A percentile compares a stretch with the other conserved stretches of the same genome.
phyloP scores from a whole-genome alignment of 2,113 vertebrate species.

The Psephotus haematonotus region DNA sequence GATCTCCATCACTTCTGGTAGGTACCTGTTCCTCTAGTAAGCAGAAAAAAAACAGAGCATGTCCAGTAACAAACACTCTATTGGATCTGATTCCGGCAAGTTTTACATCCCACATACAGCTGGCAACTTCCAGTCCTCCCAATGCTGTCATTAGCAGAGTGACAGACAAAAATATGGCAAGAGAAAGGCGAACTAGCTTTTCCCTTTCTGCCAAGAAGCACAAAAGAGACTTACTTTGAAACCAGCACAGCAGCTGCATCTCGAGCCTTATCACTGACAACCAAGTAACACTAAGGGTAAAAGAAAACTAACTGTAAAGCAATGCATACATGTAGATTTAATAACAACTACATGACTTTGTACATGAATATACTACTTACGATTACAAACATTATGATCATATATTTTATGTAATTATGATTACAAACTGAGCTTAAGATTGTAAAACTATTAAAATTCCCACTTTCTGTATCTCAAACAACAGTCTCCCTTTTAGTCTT shows the following conservation, averaged over 20 bases:
- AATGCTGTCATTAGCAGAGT: fast-evolving
- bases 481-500: not conserved
- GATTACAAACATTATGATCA: not conserved
- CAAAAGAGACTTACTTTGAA: slow-evolving; percentile 88
- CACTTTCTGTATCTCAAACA: not conserved
- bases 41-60: not conserved
- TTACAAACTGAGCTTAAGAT: not conserved
- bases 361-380: not conserved
- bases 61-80: not conserved
- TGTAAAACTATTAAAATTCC: not conserved
- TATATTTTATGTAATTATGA: not conserved
- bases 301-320: not conserved
- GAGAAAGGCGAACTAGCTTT: not conserved
- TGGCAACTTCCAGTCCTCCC: not conserved
- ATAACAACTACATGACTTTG: not conserved
- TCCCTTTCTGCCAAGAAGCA: not conserved
- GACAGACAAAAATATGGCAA: not conserved
- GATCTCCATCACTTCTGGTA: not conserved
- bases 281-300: slow-evolving; percentile 84
- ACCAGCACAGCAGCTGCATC: slow-evolving; percentile 91
- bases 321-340: not conserved
- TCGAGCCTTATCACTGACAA: slow-evolving; percentile 86
- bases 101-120: not conserved
- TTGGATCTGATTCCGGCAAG: not conserved
- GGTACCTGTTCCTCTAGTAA: not conserved